Evolutionary conservation across 1,140 invertebrate genomes (phyloP), one percentile per base, ranked within the genome.

Genomic region (Ceratitis capitata): DNA sequence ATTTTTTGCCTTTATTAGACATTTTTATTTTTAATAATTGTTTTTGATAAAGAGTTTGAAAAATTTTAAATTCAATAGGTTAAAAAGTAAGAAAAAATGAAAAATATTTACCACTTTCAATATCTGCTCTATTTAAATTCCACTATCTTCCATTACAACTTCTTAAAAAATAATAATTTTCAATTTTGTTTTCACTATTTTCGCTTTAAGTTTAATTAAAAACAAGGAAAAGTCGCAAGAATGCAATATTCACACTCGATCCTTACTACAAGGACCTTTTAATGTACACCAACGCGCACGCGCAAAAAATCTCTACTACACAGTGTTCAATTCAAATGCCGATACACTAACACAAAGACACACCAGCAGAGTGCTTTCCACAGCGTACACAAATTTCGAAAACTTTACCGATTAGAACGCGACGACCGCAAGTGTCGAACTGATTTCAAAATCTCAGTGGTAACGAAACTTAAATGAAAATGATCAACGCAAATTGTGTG

Each of bases 381-480:
- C 0, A 78, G 42, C 64, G 39, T 39, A 10, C n/a, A 45, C 45
- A 0, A 45, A 6, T 39, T 78, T 78, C 39, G 69, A 78, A 78
- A 78, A 45, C 35, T 45, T 78, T 78, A 45, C 29, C 42, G 69
- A 78, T 78, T 78, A 23, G 69, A 78, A 78, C 69, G 39, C 69
- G 69, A 78, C 69, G 69, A 47, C 32, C 69, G 39, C 69, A 19
- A 78, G 19, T 78, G 39, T 78, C 14, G 2, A 45, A 78, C 69
- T 78, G 69, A 78, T 45, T 78, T 78, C 69, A 42, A 78, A 78
- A 78, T 78, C 69, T 9, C n/a, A 32, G 69, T 7, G 2, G 39
- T 45, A 78, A 35, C 69, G 69, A 78, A 64, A 78, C 69, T 78
- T 78, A 78, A 78, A 78, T 78, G 42, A 78, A 78, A 78, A 78